Base-by-base conservation (phyloP, 2,113 vertebrate species). In the Gavia stellata region DNA sequence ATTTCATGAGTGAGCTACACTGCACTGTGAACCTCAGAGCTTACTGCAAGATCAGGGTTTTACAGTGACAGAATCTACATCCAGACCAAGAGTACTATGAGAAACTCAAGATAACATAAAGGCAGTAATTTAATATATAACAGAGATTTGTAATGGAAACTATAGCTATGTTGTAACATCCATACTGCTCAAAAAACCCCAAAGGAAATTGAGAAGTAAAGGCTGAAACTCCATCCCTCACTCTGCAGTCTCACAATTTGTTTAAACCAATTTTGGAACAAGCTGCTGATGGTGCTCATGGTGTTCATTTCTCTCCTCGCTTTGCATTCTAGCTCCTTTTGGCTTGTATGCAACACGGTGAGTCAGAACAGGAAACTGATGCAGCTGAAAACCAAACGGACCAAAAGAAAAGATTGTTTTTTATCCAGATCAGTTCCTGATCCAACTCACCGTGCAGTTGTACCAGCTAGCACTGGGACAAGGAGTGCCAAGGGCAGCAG, bases 321-420 rank as follows among this genome's bases (percentile, higher is more conserved):
- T 92, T 71, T 94, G 93, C 77, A 58, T 92, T 91, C 80, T 86
- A 70, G 42, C 63, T 94, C 63, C 73, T 84, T 78, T 81, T 84
- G 94, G 83, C 68, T 67, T 71, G 77, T 40, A 70, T 56, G 81
- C 75, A 89, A 47, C 56, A 28, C 72, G 68, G 58, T 78, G 93
- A 97, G 86, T 95, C 94, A 91, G 72, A 94, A 23, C 86, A 97
- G 91, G 95, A 96, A 96, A 94, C 55, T 74, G 86, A 86, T 95
- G 94, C 94, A 71, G 91, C 92, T 95, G 86, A 92, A 88, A 96
- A 89, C 55, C 77, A 92, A 86, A 66, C 8, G n/a, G 63, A 81
- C 68, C 71, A 12, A 84, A 88, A 84, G 50, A 79, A 84, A 87
- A 86, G 68, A 45, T 9, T 87, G 72, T 1, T 3, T 68, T 95